These are phyloP conservation scores for Sesia apiformis DNA, from an alignment of 2,888 invertebrate species.

Conservation along the genomic window DNA sequence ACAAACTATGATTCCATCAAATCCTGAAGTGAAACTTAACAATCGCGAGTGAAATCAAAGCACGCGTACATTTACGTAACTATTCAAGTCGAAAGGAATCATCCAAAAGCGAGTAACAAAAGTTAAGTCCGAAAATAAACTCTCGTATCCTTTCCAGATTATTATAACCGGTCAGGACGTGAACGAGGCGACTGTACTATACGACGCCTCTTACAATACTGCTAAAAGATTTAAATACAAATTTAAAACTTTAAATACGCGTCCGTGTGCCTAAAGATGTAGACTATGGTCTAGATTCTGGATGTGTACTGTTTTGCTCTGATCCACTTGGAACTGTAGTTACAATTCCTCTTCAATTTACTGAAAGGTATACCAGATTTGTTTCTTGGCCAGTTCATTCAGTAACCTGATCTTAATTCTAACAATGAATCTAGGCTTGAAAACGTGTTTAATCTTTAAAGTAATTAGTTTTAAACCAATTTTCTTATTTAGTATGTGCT, in stretches of 20 bases:
- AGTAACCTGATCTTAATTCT: too few relatives aligned
- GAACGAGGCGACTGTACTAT: constrained; percentile 33
- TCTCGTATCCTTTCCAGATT: constrained; percentile 39
- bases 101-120: constrained; percentile 47
- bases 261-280: neutral
- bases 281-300: neutral
- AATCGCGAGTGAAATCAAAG: neutral
- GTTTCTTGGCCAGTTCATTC: too few relatives aligned
- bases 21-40: too few relatives aligned
- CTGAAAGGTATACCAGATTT: too few relatives aligned
- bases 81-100: constrained; percentile 23
- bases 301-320: neutral
- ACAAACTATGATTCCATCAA: neutral
- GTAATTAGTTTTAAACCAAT: too few relatives aligned
- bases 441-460: too few relatives aligned
- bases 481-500: too few relatives aligned
- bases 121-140: constrained; percentile 52
- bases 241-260: neutral
- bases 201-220: constrained; percentile 40
- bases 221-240: constrained; percentile 8
- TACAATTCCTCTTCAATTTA: too few relatives aligned
- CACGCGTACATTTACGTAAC: constrained; percentile 39
- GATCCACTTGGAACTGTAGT: too few relatives aligned
- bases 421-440: too few relatives aligned
- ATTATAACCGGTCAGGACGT: constrained; percentile 23